Evolutionary conservation across 2,888 invertebrate species (phyloP).

Genomic region (Mimumesa dahlbomi): DNA sequence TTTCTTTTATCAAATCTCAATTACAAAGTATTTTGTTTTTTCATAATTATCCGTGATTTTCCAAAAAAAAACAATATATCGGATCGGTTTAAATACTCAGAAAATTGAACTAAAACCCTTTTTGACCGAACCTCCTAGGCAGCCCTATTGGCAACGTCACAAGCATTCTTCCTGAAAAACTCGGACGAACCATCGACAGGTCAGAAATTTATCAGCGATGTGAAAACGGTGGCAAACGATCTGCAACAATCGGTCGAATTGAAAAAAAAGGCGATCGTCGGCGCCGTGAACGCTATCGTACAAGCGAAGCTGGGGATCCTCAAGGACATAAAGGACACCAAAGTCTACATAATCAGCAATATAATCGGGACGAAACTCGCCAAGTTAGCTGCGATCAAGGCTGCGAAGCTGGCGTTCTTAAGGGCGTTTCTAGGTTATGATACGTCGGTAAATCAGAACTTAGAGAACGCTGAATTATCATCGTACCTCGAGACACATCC

Average conservation of each 20-base stretch:
- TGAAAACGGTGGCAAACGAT: not conserved
- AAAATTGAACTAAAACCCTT: no score
- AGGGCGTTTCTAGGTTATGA: no score
- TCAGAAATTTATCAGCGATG: not conserved
- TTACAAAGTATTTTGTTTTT: no score
- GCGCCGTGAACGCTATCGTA: not conserved
- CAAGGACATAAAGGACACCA: constrained; percentile 29
- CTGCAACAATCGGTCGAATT: not conserved
- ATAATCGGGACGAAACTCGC: constrained; percentile 19
- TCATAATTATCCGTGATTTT: no score
- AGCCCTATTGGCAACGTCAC: not conserved
- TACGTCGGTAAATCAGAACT: no score
- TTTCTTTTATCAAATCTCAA: constrained; percentile 1
- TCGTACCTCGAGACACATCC: no score
- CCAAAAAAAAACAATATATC: no score
- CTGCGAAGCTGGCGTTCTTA: constrained; percentile 24
- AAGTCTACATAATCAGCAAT: constrained; percentile 18
- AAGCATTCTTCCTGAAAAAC: not conserved
- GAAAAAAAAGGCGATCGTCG: not conserved
- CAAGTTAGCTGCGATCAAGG: constrained; percentile 37
- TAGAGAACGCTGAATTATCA: no score
- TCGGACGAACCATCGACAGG: not conserved
- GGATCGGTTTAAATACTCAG: no score
- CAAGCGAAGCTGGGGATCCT: constrained; percentile 24
- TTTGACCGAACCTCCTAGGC: no score